Conservation (phyloP, 1,140 invertebrate species). For the Protaetia brevitarsis region DNA sequence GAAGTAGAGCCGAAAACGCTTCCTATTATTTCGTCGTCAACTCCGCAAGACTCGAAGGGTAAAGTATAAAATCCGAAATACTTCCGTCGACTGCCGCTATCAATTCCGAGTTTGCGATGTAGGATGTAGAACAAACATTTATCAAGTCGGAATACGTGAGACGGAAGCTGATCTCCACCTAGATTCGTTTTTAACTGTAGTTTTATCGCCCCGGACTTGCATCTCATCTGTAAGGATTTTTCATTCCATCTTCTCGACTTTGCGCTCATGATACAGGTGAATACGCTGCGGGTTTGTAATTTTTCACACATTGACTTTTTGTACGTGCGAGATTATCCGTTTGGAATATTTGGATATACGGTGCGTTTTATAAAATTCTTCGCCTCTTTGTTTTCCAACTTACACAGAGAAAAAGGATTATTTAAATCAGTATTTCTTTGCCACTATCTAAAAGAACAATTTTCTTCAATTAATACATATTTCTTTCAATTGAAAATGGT, state of each 20-base stretch:
- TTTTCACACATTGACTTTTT: too few species aligned
- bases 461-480: too few species aligned
- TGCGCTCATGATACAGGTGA: neutral
- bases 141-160: conserved; percentile 22
- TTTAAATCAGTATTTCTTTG: too few species aligned
- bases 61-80: conserved; percentile 14
- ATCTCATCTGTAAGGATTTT: conserved; percentile 4
- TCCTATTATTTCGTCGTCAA: conserved; percentile 15
- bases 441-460: too few species aligned
- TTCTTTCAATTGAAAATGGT: too few species aligned
- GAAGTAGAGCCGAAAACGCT: neutral
- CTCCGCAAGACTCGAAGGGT: too few species aligned
- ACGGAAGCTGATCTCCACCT: conserved; percentile 21
- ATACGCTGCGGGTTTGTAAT: neutral
- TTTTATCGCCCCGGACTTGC: conserved; percentile 6
- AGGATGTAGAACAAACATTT: conserved; percentile 26
- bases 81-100: conserved; percentile 25
- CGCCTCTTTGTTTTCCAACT: too few species aligned
- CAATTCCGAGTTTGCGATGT: conserved; percentile 25
- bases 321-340: too few species aligned
- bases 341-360: too few species aligned
- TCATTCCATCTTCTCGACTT: conserved; percentile 13
- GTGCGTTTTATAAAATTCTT: too few species aligned
- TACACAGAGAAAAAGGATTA: too few species aligned
- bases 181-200: conserved; percentile 16